phyloP scores from a whole-genome alignment of 1,140 invertebrate species.

The Diorhabda carinulata region DNA sequence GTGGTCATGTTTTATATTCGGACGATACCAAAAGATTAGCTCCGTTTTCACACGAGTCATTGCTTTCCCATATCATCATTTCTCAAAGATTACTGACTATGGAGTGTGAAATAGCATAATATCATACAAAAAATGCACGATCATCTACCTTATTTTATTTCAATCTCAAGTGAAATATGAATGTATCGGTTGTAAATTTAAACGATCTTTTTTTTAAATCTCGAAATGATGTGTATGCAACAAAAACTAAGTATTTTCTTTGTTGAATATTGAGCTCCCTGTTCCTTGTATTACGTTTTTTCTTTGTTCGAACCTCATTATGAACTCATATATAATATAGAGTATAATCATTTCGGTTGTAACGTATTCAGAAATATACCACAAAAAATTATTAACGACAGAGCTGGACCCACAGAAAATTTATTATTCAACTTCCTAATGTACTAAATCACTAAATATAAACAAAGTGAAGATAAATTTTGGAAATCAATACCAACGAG shows the following conservation, averaged over 20 bases:
- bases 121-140: conserved; percentile 6
- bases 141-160: conserved; percentile 9
- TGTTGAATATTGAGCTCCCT: conserved; percentile 6
- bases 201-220: conserved; percentile 5
- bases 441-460: no score
- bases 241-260: conserved; percentile 8
- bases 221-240: not conserved
- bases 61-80: conserved; percentile 2
- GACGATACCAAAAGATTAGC: not conserved
- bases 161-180: conserved; percentile 16
- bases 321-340: conserved; percentile 8
- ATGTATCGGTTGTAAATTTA: conserved; percentile 10
- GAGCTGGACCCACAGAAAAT: not conserved
- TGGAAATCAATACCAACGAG: no score
- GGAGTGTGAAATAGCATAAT: conserved; percentile 2
- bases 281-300: conserved; percentile 4
- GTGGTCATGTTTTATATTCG: not conserved
- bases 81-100: not conserved
- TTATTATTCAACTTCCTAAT: no score
- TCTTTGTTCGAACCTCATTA: not conserved
- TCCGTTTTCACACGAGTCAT: conserved; percentile 2
- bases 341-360: conserved; percentile 7
- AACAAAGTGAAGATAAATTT: no score
- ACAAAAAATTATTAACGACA: conserved; percentile 5
- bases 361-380: conserved; percentile 13